Base-by-base conservation (phyloP, 2,113 vertebrate species). In the Python bivittatus region DNA sequence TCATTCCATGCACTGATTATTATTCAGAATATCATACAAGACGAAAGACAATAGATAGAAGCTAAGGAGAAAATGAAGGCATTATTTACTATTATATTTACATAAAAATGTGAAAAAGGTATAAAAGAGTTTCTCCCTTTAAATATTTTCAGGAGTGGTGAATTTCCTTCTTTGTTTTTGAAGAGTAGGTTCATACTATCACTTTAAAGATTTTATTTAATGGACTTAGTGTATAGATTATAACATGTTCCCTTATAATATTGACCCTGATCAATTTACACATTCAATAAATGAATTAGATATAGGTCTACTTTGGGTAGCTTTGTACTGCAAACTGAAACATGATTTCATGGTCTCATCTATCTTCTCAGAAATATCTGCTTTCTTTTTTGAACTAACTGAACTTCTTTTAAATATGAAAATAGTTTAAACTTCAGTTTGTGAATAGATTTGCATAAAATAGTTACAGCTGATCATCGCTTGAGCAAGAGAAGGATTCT, bases 1-100 rank as follows among this genome's bases (percentile, higher is more conserved):
- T 93, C 86, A 95, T 91, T 94, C 54, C 2, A 94, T 0, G 1
- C 29, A 61, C 33, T 95, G 85, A 86, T 89, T 95, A 92, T 93
- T 85, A 38, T 85, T 94, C 64, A 96, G 54, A 94, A 64, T 9
- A 56, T 94, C 95, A 93, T 52, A 91, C 61, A 2, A 79, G 88
- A 92, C 20, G 1, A 22, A 42, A 92, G 42, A 88, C 92, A 2
- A 56, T 42, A 10, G 0, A 94, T 23, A 53, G 79, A 5, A 90
- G 25, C 60, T 83, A 88, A 90, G 64, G 79, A 83, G 38, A 48
- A 91, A 58, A 33, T 29, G 27, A 57, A 23, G 4, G 25, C 56
- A 29, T 85, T 38, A 23, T 79, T 79, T 79, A 42, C 72, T 79
- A 79, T 79, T 42, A 42, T 17, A 79, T 42, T 79, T 79, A 42